Percentiles rank a stretch among this genome's conserved stretches.
These are phyloP conservation scores for Drosophila hydei DNA, from an alignment of 1,140 invertebrate genomes.

Conservation along the genomic window DNA sequence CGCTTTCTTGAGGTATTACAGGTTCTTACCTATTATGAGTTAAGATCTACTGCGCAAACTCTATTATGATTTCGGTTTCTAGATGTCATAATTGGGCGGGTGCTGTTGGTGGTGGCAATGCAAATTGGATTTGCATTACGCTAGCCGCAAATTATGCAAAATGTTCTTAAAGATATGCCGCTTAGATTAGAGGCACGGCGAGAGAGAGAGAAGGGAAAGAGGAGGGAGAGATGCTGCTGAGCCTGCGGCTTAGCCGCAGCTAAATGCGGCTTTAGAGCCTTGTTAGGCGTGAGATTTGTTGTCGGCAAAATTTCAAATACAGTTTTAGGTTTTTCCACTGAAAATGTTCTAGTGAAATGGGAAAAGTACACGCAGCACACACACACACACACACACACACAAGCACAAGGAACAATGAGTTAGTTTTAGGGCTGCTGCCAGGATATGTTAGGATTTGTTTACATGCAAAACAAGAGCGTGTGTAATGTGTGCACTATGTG, in stretches of 20 bases:
- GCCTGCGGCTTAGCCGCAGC: conserved; percentile 61
- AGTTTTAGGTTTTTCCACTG: background rate
- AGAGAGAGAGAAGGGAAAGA: background rate
- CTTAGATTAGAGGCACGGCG: conserved; percentile 50
- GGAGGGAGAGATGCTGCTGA: conserved; percentile 5
- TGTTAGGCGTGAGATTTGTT: conserved; percentile 78
- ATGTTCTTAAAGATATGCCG: conserved; percentile 70
- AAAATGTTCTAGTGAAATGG: conserved; percentile 56
- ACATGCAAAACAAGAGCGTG: conserved; percentile 58
- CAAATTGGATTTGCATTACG: conserved; percentile 63
- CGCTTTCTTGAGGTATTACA: conserved; percentile 8
- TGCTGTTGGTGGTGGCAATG: conserved; percentile 20
- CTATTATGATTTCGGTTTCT: background rate
- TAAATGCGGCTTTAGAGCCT: conserved; percentile 75
- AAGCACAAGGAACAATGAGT: conserved; percentile 35
- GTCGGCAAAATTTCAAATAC: conserved; percentile 74
- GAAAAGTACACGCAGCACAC: conserved; percentile 7
- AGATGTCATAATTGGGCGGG: conserved; percentile 28
- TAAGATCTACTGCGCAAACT: conserved; percentile 14
- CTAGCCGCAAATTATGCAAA: conserved; percentile 74
- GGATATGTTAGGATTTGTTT: conserved; percentile 67
- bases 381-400: conserved; percentile 11
- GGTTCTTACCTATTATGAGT: conserved; percentile 15
- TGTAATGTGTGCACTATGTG: background rate
- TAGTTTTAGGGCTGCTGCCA: conserved; percentile 23